phyloP scores from a whole-genome alignment of 1,140 invertebrate species.

The Panulirus ornatus region DNA sequence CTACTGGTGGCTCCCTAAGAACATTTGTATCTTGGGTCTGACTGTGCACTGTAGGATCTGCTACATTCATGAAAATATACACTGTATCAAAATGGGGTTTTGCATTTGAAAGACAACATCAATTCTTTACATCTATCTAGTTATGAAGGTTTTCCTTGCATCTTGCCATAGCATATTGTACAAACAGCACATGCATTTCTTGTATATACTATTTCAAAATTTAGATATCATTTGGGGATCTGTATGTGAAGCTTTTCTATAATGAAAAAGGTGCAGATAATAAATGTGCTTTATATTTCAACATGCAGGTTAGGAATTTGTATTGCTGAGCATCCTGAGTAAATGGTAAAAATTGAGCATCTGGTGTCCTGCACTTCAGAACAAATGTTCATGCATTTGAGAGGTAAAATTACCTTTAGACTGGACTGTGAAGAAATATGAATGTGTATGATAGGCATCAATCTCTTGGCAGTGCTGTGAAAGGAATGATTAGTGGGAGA shows the following conservation, averaged over 20 bases:
- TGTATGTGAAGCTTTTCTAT: slow-evolving; percentile 34
- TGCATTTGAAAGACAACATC: slow-evolving; percentile 28
- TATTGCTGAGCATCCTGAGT: slow-evolving; percentile 6
- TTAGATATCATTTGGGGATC: slow-evolving; percentile 16
- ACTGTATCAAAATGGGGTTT: not conserved
- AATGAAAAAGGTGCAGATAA: slow-evolving; percentile 47
- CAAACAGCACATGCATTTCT: slow-evolving; percentile 47
- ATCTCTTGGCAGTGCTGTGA: slow-evolving; percentile 18
- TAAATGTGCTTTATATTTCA: slow-evolving; percentile 30
- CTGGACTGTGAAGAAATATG: not conserved
- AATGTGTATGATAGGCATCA: not conserved
- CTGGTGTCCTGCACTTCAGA: slow-evolving; percentile 35
- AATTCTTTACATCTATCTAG: slow-evolving; percentile 49
- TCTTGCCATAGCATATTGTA: slow-evolving; percentile 25
- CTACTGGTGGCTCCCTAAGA: slow-evolving; percentile 3
- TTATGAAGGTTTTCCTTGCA: slow-evolving; percentile 7
- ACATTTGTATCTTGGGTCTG: not conserved
- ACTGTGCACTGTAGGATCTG: not conserved
- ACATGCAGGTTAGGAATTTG: slow-evolving; percentile 55
- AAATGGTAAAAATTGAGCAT: slow-evolving; percentile 17
- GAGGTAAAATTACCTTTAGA: slow-evolving; percentile 13
- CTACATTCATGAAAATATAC: slow-evolving; percentile 11
- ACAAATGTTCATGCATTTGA: slow-evolving; percentile 32
- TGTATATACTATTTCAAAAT: slow-evolving; percentile 38
- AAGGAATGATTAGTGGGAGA: slow-evolving; percentile 21